phyloP scores from a whole-genome alignment of 1,140 invertebrate species.

The Drosophila parabipectinata region DNA sequence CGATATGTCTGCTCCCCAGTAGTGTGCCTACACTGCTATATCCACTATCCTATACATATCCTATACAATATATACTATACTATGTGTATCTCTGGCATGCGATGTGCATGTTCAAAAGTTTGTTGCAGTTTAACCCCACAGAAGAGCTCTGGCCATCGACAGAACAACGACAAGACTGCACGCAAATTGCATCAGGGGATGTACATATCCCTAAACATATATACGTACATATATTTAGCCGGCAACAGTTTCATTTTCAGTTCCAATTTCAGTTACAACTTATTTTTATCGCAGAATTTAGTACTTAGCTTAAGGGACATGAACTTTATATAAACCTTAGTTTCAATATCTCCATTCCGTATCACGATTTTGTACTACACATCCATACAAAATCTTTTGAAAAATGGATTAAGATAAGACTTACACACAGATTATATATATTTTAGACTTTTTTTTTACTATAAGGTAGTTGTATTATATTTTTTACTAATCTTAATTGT shows the following conservation, averaged over 20 bases:
- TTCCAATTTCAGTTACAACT: conserved; percentile 26
- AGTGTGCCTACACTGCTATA: too few species aligned
- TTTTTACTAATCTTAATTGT: neutral
- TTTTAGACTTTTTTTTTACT: neutral
- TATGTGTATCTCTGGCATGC: conserved; percentile 1
- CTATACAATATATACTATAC: neutral
- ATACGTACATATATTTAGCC: neutral
- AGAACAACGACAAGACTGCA: neutral
- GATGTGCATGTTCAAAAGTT: conserved; percentile 44
- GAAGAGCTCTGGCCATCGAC: conserved; percentile 22
- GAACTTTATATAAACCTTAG: neutral
- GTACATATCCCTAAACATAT: neutral
- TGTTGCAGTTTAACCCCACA: conserved; percentile 55
- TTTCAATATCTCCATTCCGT: neutral
- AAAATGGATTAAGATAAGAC: too few species aligned
- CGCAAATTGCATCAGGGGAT: conserved; percentile 10
- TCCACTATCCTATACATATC: neutral
- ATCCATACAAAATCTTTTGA: neutral
- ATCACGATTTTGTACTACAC: neutral
- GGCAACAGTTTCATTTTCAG: conserved; percentile 13
- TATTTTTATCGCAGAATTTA: conserved; percentile 4
- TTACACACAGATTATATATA: too few species aligned
- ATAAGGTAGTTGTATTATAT: neutral
- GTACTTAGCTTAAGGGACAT: neutral
- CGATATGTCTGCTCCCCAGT: neutral